A percentile compares a stretch with the other conserved stretches of the same genome.
Evolutionary conservation across 92 coral and sea anemone species (phyloP).

Genomic region (Micromussa lordhowensis): DNA sequence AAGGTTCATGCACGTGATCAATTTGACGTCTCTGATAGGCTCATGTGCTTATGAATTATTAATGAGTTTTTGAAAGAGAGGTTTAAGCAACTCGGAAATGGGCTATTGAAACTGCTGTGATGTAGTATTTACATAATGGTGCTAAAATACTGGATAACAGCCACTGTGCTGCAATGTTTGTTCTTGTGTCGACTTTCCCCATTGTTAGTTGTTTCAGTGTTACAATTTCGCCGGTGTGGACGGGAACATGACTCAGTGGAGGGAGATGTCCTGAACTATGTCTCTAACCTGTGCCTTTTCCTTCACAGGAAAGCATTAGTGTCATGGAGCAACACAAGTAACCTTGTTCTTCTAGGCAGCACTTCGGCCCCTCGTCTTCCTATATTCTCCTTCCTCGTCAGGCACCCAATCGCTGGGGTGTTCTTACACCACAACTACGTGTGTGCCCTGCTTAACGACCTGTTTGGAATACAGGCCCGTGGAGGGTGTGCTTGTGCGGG

Average conservation of each 20-base stretch:
- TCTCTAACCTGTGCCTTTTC: background rate
- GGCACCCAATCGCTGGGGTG: slow-evolving; percentile 85
- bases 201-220: background rate
- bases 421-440: slow-evolving; percentile 93
- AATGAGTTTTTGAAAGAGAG: no score
- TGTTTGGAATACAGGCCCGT: slow-evolving; percentile 99
- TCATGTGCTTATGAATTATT: no score
- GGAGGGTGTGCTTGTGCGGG: slow-evolving; percentile 99
- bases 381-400: slow-evolving; percentile 89
- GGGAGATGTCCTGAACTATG: background rate
- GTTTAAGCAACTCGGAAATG: no score
- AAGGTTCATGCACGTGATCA: no score
- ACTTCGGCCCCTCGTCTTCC: slow-evolving; percentile 80
- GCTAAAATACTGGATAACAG: no score
- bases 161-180: no score
- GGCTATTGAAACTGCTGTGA: no score
- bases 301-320: slow-evolving; percentile 70
- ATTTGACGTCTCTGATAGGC: no score
- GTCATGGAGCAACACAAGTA: slow-evolving; percentile 67
- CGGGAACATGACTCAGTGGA: background rate
- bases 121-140: no score
- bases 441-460: slow-evolving; percentile 88
- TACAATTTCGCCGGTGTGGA: background rate
- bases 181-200: background rate
- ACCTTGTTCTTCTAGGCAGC: slow-evolving; percentile 84